phyloP scores from a whole-genome alignment of 2,113 vertebrate species.

The Axis porcinus region DNA sequence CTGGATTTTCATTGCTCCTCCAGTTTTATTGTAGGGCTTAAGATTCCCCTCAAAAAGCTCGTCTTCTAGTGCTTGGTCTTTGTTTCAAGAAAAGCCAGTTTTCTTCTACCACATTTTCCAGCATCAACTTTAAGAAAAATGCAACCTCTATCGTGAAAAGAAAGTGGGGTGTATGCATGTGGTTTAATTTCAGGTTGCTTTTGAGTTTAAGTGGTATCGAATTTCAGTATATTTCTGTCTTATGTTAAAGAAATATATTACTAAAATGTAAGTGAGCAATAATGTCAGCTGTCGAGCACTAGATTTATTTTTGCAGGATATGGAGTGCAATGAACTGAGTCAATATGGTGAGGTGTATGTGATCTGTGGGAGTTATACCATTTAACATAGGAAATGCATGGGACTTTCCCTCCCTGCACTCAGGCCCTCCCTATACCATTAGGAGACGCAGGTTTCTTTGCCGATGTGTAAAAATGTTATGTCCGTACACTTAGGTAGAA shows the following conservation, averaged over 20 bases:
- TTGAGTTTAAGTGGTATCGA: conserved; percentile 76
- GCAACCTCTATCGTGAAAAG: conserved; percentile 47
- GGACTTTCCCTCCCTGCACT: conserved; percentile 57
- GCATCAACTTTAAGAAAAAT: conserved; percentile 68
- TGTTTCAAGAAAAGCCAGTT: conserved; percentile 65
- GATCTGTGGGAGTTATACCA: conserved; percentile 77
- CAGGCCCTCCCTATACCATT: conserved; percentile 34
- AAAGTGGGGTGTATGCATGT: conserved; percentile 65
- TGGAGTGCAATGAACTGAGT: conserved; percentile 82
- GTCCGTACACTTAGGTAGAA: background rate
- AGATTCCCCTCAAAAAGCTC: conserved; percentile 30
- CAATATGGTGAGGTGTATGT: conserved; percentile 81
- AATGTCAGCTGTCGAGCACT: conserved; percentile 76
- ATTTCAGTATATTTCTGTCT: conserved; percentile 82
- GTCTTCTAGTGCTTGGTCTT: conserved; percentile 57
- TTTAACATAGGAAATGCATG: conserved; percentile 74
- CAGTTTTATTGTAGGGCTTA: conserved; percentile 19
- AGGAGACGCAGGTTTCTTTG: conserved; percentile 60
- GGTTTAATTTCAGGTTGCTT: conserved; percentile 79
- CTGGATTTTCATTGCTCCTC: background rate
- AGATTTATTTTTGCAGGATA: conserved; percentile 83
- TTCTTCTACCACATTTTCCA: conserved; percentile 64
- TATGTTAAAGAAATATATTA: conserved; percentile 81
- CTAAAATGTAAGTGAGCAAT: conserved; percentile 75
- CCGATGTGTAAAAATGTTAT: conserved; percentile 46